Evolutionary conservation across 2,888 invertebrate species (phyloP), one percentile per base, ranked within the genome.

Genomic region (Coremacera marginata): DNA sequence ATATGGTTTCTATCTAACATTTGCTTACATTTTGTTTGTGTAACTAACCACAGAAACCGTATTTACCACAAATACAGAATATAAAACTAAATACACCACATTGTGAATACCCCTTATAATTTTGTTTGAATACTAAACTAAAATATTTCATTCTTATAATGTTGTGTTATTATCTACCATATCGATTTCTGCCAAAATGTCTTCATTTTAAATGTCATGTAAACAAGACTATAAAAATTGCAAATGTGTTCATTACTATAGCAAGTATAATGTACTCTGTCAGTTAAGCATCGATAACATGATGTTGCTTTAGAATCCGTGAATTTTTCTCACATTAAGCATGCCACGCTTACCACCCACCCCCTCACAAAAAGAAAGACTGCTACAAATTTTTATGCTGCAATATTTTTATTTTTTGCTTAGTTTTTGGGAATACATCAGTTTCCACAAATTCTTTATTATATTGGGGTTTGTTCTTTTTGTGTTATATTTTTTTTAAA

Each of bases 381-480:
- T 62, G 16, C 27, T 9, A 5, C 27, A 3, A 27, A 62, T 62
- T 25, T 27, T 25, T 4, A 16, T 22, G 62, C 25, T 62, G 4
- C 14, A 65, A 55, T 22, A 55, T 55, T n/a, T 65, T 65, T 22
- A 4, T 65, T 37, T n/a, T 37, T 65, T 37, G 22, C 31, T 27
- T n/a, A 27, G 14, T 70, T 27, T 52, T 52, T 25, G n/a, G 51
- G 7, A n/a, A 52, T 16, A 27, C 0, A 8, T 4, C 52, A 70
- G 55, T 52, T 52, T 67, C 22, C 19, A 67, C 5, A 51, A 70
- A 34, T 55, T 52, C 16, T n/a, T 52, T 19, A 27, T 55, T 70
- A 7, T 55, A 22, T 68, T 25, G 16, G 34, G 16, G 31, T 34
- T 63, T 63, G n/a, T 63, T 63, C 63, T 51, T 51, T 70, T 55